A percentile compares a stretch with the other conserved stretches of the same genome.
phyloP scores from a whole-genome alignment of 2,797 vertebrate species.

The Amblyopsis hoosieri region DNA sequence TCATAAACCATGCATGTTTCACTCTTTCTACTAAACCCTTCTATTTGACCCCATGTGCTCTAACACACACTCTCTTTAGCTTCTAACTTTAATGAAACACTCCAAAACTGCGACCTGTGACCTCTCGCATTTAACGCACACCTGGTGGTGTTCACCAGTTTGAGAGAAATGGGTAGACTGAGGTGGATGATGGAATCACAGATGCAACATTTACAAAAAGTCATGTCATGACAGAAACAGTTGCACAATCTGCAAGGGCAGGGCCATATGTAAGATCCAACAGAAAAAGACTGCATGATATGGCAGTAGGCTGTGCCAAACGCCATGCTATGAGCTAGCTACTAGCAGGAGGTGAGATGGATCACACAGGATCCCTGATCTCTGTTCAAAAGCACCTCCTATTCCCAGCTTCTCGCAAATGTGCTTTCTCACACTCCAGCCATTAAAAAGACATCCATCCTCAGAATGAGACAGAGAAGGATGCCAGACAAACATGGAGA shows the following conservation, averaged over 20 bases:
- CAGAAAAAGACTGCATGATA: slow-evolving; percentile 71
- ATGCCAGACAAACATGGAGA: slow-evolving; percentile 35
- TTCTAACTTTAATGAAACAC: slow-evolving; percentile 57
- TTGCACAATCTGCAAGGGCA: slow-evolving; percentile 5
- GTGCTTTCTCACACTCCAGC: slow-evolving; percentile 24
- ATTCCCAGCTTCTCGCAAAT: slow-evolving; percentile 35
- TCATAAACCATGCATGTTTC: not conserved
- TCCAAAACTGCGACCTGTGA: slow-evolving; percentile 36
- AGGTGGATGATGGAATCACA: slow-evolving; percentile 10
- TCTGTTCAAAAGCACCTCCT: slow-evolving; percentile 46
- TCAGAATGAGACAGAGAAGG: slow-evolving; percentile 36
- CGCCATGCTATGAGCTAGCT: slow-evolving; percentile 39
- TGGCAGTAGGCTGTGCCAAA: not conserved
- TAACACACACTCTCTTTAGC: slow-evolving; percentile 1
- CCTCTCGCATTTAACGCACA: slow-evolving; percentile 13
- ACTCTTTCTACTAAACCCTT: not conserved
- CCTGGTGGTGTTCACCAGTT: not conserved
- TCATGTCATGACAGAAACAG: slow-evolving; percentile 1
- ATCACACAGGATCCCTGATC: slow-evolving; percentile 66
- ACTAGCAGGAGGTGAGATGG: slow-evolving; percentile 78
- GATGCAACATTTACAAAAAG: slow-evolving; percentile 12
- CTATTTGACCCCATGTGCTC: not conserved
- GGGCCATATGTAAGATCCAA: slow-evolving; percentile 66
- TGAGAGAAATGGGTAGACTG: slow-evolving; percentile 6
- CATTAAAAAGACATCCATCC: slow-evolving; percentile 63